Conservation (phyloP, 2,888 invertebrate genomes). For the Cabera pusaria region DNA sequence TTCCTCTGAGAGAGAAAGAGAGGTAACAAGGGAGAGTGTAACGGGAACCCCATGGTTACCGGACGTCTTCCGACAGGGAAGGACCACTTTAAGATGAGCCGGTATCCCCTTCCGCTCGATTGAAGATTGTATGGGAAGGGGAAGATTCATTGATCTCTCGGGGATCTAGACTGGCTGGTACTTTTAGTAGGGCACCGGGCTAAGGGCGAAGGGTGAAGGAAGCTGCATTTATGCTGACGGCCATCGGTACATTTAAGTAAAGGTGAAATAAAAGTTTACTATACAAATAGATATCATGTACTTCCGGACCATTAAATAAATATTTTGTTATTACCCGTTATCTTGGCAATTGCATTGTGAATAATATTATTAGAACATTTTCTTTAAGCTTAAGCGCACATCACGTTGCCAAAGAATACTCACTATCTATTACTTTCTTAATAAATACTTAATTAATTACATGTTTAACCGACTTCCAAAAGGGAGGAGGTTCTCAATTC, state of each 20-base stretch:
- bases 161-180: constrained; percentile 41
- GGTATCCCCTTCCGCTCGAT: constrained; percentile 39
- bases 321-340: too few species aligned
- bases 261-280: too few species aligned
- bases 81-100: constrained; percentile 51
- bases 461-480: too few species aligned
- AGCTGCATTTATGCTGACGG: constrained; percentile 19
- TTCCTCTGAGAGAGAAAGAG: constrained; percentile 39
- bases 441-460: too few species aligned
- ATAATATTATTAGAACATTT: too few species aligned
- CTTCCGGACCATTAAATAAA: too few species aligned
- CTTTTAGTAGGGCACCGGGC: constrained; percentile 65
- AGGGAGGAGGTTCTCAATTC: too few species aligned
- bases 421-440: too few species aligned
- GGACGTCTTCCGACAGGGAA: constrained; percentile 62
- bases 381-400: too few species aligned
- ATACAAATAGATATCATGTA: too few species aligned
- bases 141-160: constrained; percentile 39
- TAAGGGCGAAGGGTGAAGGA: constrained; percentile 46
- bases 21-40: constrained; percentile 44
- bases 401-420: too few species aligned
- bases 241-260: constrained; percentile 3
- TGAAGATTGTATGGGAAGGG: constrained; percentile 28
- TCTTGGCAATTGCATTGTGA: too few species aligned
- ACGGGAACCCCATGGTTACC: constrained; percentile 66